Percentiles rank a stretch among this genome's conserved stretches.
Conservation (phyloP, 1,140 invertebrate genomes). For the Penaeus indicus region DNA sequence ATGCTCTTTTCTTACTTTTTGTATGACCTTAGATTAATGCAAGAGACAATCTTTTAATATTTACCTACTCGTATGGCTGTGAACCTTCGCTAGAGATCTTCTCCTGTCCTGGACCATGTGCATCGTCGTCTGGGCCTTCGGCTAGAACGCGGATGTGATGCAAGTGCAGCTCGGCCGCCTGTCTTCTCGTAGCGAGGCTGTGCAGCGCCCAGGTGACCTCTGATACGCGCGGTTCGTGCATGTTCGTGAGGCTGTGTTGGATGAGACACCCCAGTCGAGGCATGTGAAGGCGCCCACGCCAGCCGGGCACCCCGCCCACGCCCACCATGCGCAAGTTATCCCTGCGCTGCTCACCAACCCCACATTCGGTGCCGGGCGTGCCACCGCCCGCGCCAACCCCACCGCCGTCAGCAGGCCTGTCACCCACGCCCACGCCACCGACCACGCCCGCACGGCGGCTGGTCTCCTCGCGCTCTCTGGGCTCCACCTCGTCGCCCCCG, state of each 20-base stretch:
- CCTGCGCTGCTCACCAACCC: conserved; percentile 62
- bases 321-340: conserved; percentile 64
- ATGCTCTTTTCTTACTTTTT: conserved; percentile 51
- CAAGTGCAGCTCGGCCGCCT: conserved; percentile 5
- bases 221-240: too few relatives aligned
- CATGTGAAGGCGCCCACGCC: conserved; percentile 34
- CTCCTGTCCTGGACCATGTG: not conserved
- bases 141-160: conserved; percentile 21
- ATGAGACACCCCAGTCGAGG: not conserved
- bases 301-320: conserved; percentile 36
- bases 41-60: conserved; percentile 43
- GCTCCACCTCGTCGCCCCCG: conserved; percentile 64
- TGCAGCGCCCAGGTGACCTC: too few relatives aligned
- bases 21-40: conserved; percentile 47
- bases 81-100: conserved; percentile 21
- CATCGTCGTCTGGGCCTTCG: not conserved
- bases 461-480: conserved; percentile 65
- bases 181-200: not conserved
- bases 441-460: conserved; percentile 58
- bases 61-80: conserved; percentile 51
- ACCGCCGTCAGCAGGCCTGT: conserved; percentile 51
- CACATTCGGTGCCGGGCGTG: conserved; percentile 57
- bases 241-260: not conserved
- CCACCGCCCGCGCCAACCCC: conserved; percentile 54
- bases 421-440: conserved; percentile 55